These are phyloP conservation scores for Hippolais icterina DNA, from an alignment of 2,113 vertebrate genomes.

Conservation along the genomic window DNA sequence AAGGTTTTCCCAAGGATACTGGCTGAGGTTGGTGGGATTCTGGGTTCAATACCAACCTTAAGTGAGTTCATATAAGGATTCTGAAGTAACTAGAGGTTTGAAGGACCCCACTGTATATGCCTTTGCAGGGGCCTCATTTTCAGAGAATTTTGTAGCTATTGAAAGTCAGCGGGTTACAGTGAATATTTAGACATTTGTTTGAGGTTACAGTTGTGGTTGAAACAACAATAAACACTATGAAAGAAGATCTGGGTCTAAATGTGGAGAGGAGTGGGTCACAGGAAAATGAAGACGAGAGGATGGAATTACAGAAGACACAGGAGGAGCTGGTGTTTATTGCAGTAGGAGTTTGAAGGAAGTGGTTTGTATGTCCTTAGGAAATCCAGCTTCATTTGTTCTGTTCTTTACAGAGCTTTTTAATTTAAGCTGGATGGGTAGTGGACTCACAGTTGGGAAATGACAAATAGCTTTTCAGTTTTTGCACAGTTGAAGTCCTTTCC, in stretches of 20 bases:
- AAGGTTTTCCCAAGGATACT: not conserved
- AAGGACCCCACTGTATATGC: not conserved
- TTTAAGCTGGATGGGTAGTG: constrained; percentile 18
- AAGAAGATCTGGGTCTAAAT: not conserved
- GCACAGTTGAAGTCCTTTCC: not conserved
- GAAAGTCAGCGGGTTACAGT: not conserved
- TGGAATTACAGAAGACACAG: not conserved
- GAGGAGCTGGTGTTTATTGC: constrained; percentile 45
- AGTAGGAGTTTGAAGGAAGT: constrained; percentile 3
- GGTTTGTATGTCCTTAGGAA: constrained; percentile 21
- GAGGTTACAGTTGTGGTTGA: not conserved
- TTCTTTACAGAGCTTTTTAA: constrained; percentile 11
- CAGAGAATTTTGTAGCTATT: not conserved
- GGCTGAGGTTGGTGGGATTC: not conserved
- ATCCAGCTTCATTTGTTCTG: constrained; percentile 3
- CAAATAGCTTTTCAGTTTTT: constrained; percentile 11
- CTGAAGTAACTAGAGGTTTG: not conserved
- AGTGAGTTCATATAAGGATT: not conserved
- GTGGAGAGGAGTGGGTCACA: not conserved
- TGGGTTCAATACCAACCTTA: not conserved
- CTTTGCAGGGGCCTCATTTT: not conserved
- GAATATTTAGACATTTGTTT: not conserved
- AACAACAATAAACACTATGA: not conserved
- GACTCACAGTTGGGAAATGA: not conserved
- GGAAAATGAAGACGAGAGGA: not conserved